A percentile compares a stretch with the other conserved stretches of the same genome.
These are phyloP conservation scores for Rhyacophila brunnea DNA, from an alignment of 1,140 invertebrate species.

Conservation along the genomic window DNA sequence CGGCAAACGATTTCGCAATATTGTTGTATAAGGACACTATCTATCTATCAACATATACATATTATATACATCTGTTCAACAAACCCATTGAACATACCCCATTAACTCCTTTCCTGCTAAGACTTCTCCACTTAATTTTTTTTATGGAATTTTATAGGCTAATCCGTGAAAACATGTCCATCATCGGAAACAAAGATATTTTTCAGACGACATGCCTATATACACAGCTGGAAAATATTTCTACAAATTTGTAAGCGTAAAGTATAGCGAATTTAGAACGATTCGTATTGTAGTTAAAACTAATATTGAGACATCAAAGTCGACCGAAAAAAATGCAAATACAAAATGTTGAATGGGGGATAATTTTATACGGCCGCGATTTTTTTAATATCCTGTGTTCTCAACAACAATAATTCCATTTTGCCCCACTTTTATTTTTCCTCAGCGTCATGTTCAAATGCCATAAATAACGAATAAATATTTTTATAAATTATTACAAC, in stretches of 20 bases:
- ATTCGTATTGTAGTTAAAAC: slow-evolving; percentile 23
- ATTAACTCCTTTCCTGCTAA: no score
- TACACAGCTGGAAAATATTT: no score
- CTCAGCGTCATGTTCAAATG: slow-evolving; percentile 22
- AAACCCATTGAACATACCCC: no score
- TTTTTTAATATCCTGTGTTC: slow-evolving; percentile 17
- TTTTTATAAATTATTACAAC: slow-evolving; percentile 37
- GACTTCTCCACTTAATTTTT: no score
- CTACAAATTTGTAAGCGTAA: neutral
- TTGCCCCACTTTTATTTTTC: slow-evolving; percentile 16
- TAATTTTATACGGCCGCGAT: slow-evolving; percentile 32
- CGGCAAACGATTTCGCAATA: no score
- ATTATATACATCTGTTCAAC: no score
- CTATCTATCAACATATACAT: no score
- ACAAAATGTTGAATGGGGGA: slow-evolving; percentile 18
- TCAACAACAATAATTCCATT: slow-evolving; percentile 25
- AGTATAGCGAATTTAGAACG: slow-evolving; percentile 20
- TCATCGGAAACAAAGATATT: no score
- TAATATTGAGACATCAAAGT: slow-evolving; percentile 36
- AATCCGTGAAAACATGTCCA: no score
- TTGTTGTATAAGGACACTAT: no score
- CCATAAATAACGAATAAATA: slow-evolving; percentile 38
- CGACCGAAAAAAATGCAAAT: slow-evolving; percentile 34
- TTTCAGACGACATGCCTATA: no score
- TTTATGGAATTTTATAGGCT: no score